phyloP scores from a whole-genome alignment of 2,888 invertebrate species.

The Lymantria dispar region DNA sequence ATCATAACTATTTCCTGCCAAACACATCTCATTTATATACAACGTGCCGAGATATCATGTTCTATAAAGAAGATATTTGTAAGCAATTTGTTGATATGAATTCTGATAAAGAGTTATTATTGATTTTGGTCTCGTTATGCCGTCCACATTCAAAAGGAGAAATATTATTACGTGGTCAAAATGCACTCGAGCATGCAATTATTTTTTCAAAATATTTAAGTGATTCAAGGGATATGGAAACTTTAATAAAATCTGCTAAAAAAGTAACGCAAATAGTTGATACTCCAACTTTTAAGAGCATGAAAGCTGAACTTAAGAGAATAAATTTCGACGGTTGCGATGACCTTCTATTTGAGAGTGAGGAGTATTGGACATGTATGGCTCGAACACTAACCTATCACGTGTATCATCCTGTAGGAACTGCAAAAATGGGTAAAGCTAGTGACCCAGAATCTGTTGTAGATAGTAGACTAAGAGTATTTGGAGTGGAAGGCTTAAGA shows the following conservation, averaged over 20 bases:
- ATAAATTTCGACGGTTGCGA: conserved; percentile 61
- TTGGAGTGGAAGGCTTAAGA: conserved; percentile 53
- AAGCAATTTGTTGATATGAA: conserved; percentile 61
- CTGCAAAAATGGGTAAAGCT: conserved; percentile 65
- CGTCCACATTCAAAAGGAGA: conserved; percentile 64
- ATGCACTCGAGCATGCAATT: conserved; percentile 57
- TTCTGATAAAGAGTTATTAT: conserved; percentile 57
- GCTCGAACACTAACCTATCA: conserved; percentile 65
- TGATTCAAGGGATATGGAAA: conserved; percentile 58
- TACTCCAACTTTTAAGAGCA: conserved; percentile 53
- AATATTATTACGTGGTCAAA: conserved; percentile 51
- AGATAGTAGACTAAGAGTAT: conserved; percentile 52
- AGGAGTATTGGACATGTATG: conserved; percentile 72
- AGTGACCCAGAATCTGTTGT: conserved; percentile 57
- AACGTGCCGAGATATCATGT: conserved; percentile 55
- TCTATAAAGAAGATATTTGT: conserved; percentile 59
- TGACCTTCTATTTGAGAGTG: conserved; percentile 48
- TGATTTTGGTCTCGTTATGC: conserved; percentile 65
- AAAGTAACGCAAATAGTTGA: conserved; percentile 55
- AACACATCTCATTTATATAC: conserved; percentile 60
- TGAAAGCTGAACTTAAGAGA: conserved; percentile 58
- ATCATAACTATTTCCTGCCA: conserved; percentile 68
- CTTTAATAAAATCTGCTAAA: conserved; percentile 56
- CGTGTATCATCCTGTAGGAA: conserved; percentile 72
- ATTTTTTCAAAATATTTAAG: conserved; percentile 68